Evolutionary conservation across 1,140 invertebrate genomes (phyloP).

Genomic region (Melipona quadrifasciata): DNA sequence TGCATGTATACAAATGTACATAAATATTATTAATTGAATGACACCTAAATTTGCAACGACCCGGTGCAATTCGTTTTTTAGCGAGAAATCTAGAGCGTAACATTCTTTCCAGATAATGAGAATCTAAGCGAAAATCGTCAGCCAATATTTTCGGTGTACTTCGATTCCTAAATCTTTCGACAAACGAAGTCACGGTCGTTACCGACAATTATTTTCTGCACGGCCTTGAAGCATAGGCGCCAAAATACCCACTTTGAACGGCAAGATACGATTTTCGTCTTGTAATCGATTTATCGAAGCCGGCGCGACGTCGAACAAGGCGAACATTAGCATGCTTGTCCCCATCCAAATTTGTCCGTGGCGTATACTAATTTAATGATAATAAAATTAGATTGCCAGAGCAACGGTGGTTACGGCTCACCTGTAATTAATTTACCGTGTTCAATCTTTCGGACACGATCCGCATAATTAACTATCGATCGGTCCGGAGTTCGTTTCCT

Average conservation of each 20-base stretch:
- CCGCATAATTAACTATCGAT: not conserved
- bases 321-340: not conserved
- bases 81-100: not conserved
- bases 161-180: not conserved
- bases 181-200: conserved; percentile 27
- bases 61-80: not conserved
- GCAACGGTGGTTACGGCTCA: not conserved
- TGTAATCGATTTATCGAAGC: conserved; percentile 39
- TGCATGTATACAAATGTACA: too few species aligned
- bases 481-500: not conserved
- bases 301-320: conserved; percentile 26
- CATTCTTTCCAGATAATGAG: not conserved
- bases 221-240: conserved; percentile 16
- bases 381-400: conserved; percentile 31
- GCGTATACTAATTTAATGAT: conserved; percentile 19
- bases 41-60: too few species aligned
- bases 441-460: not conserved
- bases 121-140: not conserved
- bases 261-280: conserved; percentile 12
- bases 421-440: conserved; percentile 14
- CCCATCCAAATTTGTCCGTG: conserved; percentile 36
- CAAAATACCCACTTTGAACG: conserved; percentile 34
- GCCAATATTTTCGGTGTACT: not conserved
- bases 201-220: conserved; percentile 22
- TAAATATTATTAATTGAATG: too few species aligned